A percentile compares a stretch with the other conserved stretches of the same genome.
Conservation (phyloP, 2,797 vertebrate genomes). For the Scarus forsteni region DNA sequence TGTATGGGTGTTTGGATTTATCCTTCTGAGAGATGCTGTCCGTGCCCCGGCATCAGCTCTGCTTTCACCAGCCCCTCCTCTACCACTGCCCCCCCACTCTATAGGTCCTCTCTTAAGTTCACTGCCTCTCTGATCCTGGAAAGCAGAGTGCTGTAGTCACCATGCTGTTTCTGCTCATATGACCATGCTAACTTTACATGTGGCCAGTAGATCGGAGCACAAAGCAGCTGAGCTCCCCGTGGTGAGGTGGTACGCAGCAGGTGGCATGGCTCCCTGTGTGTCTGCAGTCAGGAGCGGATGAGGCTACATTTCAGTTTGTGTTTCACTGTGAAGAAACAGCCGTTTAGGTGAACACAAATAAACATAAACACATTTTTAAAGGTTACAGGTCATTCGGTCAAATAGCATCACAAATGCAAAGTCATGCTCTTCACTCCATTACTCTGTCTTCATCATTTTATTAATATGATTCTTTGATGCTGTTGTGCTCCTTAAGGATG, state of each 20-base stretch:
- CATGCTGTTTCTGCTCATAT: constrained; percentile 18
- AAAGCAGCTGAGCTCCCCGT: constrained; percentile 13
- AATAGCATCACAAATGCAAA: neutral
- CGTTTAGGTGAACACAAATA: too few species aligned
- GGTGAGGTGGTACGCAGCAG: constrained; percentile 13
- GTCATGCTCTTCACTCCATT: too few species aligned
- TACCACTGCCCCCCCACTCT: neutral
- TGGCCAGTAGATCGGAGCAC: neutral
- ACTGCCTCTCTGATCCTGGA: constrained; percentile 19
- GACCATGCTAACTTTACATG: constrained; percentile 1
- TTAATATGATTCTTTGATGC: too few species aligned
- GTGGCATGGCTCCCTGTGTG: constrained; percentile 7
- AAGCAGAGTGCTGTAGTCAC: constrained; percentile 11
- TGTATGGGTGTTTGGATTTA: neutral
- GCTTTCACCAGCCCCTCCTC: neutral
- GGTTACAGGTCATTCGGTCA: neutral
- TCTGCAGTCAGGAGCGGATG: neutral
- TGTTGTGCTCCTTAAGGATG: too few species aligned
- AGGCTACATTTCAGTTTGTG: neutral
- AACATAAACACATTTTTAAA: too few species aligned
- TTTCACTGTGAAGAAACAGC: neutral
- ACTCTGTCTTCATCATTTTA: too few species aligned
- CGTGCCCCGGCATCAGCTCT: constrained; percentile 5
- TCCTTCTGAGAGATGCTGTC: constrained; percentile 16
- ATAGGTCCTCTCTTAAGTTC: constrained; percentile 12